These are phyloP conservation scores for Epirrhoe tristata DNA, from an alignment of 2,888 invertebrate genomes.

Conservation along the genomic window DNA sequence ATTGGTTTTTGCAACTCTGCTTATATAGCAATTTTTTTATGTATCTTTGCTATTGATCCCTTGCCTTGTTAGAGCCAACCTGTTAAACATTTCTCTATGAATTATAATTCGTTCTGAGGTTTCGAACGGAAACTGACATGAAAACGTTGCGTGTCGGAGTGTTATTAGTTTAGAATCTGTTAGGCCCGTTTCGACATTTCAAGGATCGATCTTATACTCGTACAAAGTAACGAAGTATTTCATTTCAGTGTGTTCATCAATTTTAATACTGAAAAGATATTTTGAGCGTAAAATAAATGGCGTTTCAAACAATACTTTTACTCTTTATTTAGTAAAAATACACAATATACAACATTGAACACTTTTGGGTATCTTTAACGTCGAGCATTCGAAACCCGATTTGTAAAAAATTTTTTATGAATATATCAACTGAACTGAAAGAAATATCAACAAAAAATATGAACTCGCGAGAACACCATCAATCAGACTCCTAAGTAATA, in stretches of 20 bases:
- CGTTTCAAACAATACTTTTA: not conserved
- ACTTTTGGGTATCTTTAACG: too few relatives aligned
- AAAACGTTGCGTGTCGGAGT: constrained; percentile 30
- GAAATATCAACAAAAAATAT: too few relatives aligned
- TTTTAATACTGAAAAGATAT: not conserved
- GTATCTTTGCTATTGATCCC: not conserved
- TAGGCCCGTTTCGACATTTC: constrained; percentile 21
- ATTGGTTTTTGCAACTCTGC: not conserved
- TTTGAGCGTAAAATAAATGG: not conserved
- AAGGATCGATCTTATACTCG: constrained; percentile 18
- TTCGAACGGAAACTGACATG: constrained; percentile 26
- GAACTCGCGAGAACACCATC: not conserved
- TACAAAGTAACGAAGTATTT: constrained; percentile 3
- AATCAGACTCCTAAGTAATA: not conserved
- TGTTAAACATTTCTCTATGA: not conserved
- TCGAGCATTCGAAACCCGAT: too few relatives aligned
- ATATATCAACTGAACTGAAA: too few relatives aligned
- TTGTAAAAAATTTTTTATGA: too few relatives aligned
- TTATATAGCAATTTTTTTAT: not conserved
- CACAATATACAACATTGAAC: too few relatives aligned
- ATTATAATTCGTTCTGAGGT: constrained; percentile 1
- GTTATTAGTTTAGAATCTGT: constrained; percentile 27
- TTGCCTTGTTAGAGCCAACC: not conserved
- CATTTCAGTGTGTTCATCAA: not conserved
- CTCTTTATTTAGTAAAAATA: too few relatives aligned